Base-by-base conservation (phyloP, 2,888 invertebrate species). In the Drosophila colorata region DNA sequence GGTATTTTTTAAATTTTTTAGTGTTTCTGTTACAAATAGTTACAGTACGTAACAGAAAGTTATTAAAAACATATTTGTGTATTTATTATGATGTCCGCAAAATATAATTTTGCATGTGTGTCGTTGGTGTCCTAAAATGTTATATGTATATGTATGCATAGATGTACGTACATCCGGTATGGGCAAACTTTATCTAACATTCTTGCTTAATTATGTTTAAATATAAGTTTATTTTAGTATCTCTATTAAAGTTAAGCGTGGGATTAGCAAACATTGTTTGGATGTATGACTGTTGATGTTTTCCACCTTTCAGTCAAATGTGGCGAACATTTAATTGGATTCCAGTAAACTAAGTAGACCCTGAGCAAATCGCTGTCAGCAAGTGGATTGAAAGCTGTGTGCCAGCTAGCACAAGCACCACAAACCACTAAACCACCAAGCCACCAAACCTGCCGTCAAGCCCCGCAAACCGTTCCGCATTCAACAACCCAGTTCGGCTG, bases 401-500 rank as follows among this genome's bases (percentile, higher is more conserved):
- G 8, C 9, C 16, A 16, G 5, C 14, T 7, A 28, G 48, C 25
- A 48, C 28, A 47, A 16, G 25, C 25, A 31, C 20, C 33, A 44
- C 33, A 44, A 48, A 38, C 64, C 48, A 59, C 13, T 18, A n/a
- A 55, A 25, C 55, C 18, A 31, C 38, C 38, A 46, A 55, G 14
- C 43, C 43, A 20, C 14, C 14, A 56, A 41, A 31, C 7, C 52
- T 23, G 16, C 20, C 47, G n/a, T 1, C 16, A 48, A 28, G 18
- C 14, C 51, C 31, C 18, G n/a, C 35, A 48, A 33, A 33, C 41
- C 28, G 43, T 33, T 33, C 4, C 33, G 41, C 40, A 33, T 35
- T 65, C 43, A 48, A 43, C 51, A 46, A 57, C 59, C 40, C 53
- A 56, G 48, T 55, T 38, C 23, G 37, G 60, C 66, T 67, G 71